Evolutionary conservation across 2,888 invertebrate species (phyloP), one percentile per base, ranked within the genome.

Genomic region (Terebella lapidaria): DNA sequence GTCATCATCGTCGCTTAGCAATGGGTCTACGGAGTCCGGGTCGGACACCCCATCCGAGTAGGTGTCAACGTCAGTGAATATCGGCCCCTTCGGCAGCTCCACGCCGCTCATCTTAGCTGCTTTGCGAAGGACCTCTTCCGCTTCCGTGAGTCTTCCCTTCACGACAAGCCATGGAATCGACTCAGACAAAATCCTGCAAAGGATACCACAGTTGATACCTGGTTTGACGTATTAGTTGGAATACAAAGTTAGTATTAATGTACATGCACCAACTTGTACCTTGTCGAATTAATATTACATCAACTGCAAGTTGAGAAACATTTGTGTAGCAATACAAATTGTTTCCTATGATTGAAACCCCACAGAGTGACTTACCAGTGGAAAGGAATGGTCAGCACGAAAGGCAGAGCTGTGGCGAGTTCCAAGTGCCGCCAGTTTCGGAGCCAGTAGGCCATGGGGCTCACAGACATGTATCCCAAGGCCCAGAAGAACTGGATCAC

Each of bases 291-390:
- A n/a, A n/a, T n/a, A n/a, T n/a, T n/a, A n/a, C n/a, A n/a, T n/a
- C n/a, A n/a, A n/a, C n/a, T n/a, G n/a, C n/a, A n/a, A n/a, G n/a
- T n/a, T n/a, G n/a, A n/a, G n/a, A n/a, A n/a, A n/a, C n/a, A n/a
- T n/a, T n/a, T n/a, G n/a, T n/a, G n/a, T n/a, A n/a, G n/a, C n/a
- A n/a, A n/a, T n/a, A n/a, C n/a, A n/a, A n/a, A n/a, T n/a, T n/a
- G n/a, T n/a, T n/a, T n/a, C n/a, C n/a, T n/a, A n/a, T n/a, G n/a
- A n/a, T n/a, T n/a, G n/a, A n/a, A n/a, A n/a, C n/a, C n/a, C n/a
- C n/a, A n/a, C n/a, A n/a, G n/a, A n/a, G n/a, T n/a, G n/a, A n/a
- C 47, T 47, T 56, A 56, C 58, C 58, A 57, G 53, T 56, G 56
- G 29, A 57, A 57, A 3, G 30, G 10, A 28, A 57, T 20, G 4